Evolutionary conservation across 2,113 vertebrate genomes (phyloP).

Genomic region (Bujurquina vittata): DNA sequence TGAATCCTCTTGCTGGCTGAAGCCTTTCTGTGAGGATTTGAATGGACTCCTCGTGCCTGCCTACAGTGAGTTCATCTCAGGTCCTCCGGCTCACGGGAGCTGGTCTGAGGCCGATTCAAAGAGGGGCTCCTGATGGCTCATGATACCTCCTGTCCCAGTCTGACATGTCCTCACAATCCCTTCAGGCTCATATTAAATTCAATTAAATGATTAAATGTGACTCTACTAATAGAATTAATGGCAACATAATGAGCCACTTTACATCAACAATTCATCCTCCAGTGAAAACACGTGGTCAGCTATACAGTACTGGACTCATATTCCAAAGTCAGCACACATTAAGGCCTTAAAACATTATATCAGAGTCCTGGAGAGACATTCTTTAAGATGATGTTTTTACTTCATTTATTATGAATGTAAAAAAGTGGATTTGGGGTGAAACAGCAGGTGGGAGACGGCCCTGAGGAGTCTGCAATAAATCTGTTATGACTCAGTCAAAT

Average conservation of each 20-base stretch:
- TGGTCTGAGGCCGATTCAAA: background rate
- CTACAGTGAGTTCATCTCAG: background rate
- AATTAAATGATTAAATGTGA: background rate
- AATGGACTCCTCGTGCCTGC: background rate
- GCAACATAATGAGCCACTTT: background rate
- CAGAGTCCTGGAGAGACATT: background rate
- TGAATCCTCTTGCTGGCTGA: background rate
- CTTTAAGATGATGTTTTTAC: background rate
- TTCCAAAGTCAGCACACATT: background rate
- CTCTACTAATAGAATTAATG: background rate
- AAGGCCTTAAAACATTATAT: background rate
- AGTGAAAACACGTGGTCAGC: background rate
- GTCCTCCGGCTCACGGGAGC: background rate
- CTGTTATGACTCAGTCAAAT: background rate
- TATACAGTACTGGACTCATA: background rate
- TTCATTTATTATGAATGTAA: background rate
- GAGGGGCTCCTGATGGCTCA: background rate
- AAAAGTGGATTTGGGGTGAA: fast-evolving
- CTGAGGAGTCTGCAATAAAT: background rate
- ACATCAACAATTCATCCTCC: background rate
- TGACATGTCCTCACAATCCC: background rate
- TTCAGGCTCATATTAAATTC: background rate
- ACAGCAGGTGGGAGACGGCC: background rate
- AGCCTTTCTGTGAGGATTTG: background rate
- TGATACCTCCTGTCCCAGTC: background rate